A percentile compares a stretch with the other conserved stretches of the same genome.
Conservation (phyloP, 2,888 invertebrate genomes). For the Caenorhabditis auriculariae region DNA sequence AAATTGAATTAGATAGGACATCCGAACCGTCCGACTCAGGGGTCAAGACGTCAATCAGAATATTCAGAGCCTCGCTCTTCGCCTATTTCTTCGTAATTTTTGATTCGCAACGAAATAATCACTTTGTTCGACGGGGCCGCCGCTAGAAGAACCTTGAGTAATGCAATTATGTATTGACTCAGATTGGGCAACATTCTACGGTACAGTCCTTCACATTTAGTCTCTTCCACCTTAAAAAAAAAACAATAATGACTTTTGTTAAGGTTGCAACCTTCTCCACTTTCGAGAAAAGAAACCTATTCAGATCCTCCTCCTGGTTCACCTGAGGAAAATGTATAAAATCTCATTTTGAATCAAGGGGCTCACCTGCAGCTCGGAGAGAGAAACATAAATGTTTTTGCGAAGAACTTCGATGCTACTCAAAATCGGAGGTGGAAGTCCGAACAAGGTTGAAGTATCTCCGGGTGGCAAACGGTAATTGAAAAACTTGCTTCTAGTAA, state of each 20-base stretch:
- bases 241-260: not conserved
- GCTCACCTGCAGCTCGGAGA: conserved; percentile 57
- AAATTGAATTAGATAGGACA: conserved; percentile 60
- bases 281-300: conserved; percentile 65
- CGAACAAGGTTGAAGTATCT: conserved; percentile 86
- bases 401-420: conserved; percentile 76
- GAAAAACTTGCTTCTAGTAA: conserved; percentile 77
- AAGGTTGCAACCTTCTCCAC: conserved; percentile 66
- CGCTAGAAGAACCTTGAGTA: conserved; percentile 91
- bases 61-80: conserved; percentile 95
- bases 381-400: conserved; percentile 66
- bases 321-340: conserved; percentile 35
- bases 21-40: conserved; percentile 61
- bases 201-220: conserved; percentile 51
- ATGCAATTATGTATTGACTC: conserved; percentile 83
- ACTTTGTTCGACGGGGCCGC: conserved; percentile 81
- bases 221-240: conserved; percentile 35
- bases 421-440: conserved; percentile 92
- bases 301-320: conserved; percentile 53
- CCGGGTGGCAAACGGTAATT: conserved; percentile 79
- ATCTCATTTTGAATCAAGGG: not conserved
- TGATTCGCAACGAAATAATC: not conserved
- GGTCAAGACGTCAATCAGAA: conserved; percentile 93
- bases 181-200: conserved; percentile 87
- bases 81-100: conserved; percentile 70